A percentile compares a stretch with the other conserved stretches of the same genome.
These are phyloP conservation scores for Junco hyemalis DNA, from an alignment of 2,113 vertebrate species.

Conservation along the genomic window DNA sequence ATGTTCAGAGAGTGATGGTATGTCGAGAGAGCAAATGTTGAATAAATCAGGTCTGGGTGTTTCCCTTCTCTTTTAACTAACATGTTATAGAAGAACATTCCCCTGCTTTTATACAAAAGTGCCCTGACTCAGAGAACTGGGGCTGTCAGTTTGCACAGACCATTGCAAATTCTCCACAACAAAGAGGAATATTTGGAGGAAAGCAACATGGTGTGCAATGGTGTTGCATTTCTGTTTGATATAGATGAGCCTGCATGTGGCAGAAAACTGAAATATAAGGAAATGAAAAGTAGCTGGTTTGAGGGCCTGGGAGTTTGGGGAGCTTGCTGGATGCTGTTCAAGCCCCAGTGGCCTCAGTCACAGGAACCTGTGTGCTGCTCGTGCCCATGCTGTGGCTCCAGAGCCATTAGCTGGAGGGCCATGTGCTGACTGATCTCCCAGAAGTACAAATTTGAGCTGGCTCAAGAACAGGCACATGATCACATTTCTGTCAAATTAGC, in stretches of 20 bases:
- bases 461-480: slow-evolving; percentile 17
- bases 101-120: neutral
- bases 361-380: neutral
- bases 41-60: neutral
- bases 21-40: neutral
- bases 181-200: neutral
- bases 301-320: neutral
- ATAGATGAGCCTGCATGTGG: neutral
- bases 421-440: slow-evolving; percentile 33
- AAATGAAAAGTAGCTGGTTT: neutral
- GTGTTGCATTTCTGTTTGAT: neutral
- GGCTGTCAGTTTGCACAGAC: neutral
- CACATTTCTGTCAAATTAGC: slow-evolving; percentile 58
- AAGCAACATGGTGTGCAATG: neutral
- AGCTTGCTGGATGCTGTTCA: neutral
- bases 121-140: neutral
- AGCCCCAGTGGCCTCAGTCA: neutral
- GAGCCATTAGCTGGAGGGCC: neutral
- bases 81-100: neutral
- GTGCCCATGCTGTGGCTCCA: accelerated
- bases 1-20: neutral
- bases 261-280: neutral
- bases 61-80: neutral
- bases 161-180: neutral
- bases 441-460: slow-evolving; percentile 34